phyloP scores from a whole-genome alignment of 2,888 invertebrate species.

The Chirona hameri region DNA sequence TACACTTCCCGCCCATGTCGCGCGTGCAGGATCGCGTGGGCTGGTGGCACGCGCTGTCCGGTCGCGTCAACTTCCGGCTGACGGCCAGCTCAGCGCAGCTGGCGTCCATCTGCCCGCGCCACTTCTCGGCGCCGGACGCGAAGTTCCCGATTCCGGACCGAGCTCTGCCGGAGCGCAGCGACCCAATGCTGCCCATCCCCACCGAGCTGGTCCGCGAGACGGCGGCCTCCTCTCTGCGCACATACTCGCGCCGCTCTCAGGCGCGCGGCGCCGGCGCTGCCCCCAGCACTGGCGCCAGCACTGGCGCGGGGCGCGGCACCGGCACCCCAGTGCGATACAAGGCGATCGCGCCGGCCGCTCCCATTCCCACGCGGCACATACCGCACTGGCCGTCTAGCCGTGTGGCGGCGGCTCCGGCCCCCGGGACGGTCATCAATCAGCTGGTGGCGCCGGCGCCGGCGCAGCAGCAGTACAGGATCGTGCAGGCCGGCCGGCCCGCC shows the following conservation, averaged over 20 bases:
- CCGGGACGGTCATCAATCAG: not conserved
- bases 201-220: not conserved
- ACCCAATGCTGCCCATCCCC: not conserved
- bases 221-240: not conserved
- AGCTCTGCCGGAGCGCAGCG: not conserved
- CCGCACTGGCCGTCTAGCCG: not conserved
- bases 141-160: not conserved
- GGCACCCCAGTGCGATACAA: not conserved
- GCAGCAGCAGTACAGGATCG: not conserved
- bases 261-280: not conserved
- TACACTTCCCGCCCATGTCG: slow-evolving; percentile 1
- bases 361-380: not conserved
- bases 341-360: slow-evolving; percentile 23
- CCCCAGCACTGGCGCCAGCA: too few relatives aligned
- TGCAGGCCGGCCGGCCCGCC: not conserved
- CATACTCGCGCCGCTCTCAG: not conserved
- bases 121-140: not conserved
- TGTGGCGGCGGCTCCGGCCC: not conserved
- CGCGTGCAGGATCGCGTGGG: not conserved
- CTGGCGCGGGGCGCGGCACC: too few relatives aligned
- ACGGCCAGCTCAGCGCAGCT: not conserved
- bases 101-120: not conserved
- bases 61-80: not conserved
- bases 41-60: not conserved
- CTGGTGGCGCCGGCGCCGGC: not conserved